Evolutionary conservation across 2,797 vertebrate genomes (phyloP).

Genomic region (Eulemur albifrons): DNA sequence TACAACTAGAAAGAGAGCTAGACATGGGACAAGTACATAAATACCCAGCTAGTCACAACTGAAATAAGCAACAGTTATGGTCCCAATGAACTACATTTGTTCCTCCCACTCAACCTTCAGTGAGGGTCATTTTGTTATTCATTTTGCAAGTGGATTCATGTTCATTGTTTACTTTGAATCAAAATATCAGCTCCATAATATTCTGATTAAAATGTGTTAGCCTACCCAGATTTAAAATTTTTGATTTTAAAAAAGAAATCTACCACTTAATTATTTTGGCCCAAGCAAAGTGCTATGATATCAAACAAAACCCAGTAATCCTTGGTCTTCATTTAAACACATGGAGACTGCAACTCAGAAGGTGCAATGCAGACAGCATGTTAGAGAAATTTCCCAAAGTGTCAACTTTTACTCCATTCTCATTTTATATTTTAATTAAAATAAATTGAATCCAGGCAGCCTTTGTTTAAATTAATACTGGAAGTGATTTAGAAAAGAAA

Average conservation of each 20-base stretch:
- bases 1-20: neutral
- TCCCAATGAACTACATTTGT: neutral
- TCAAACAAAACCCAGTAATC: neutral
- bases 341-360: neutral
- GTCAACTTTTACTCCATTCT: neutral
- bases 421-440: constrained; percentile 70
- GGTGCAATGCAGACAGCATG: neutral
- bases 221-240: constrained; percentile 14
- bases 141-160: neutral
- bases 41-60: neutral
- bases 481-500: constrained; percentile 35
- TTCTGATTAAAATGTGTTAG: constrained; percentile 41
- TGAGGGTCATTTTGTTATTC: neutral
- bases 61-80: rapidly evolving
- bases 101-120: neutral
- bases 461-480: constrained; percentile 62
- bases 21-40: neutral
- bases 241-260: neutral
- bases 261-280: constrained; percentile 22
- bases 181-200: constrained; percentile 24
- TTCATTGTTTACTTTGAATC: constrained; percentile 3
- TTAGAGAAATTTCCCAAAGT: neutral
- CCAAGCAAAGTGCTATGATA: neutral
- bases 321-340: neutral
- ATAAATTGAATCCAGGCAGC: constrained; percentile 60